A percentile compares a stretch with the other conserved stretches of the same genome.
These are phyloP conservation scores for Charaxes varanes DNA, from an alignment of 1,140 invertebrate genomes.

Conservation along the genomic window DNA sequence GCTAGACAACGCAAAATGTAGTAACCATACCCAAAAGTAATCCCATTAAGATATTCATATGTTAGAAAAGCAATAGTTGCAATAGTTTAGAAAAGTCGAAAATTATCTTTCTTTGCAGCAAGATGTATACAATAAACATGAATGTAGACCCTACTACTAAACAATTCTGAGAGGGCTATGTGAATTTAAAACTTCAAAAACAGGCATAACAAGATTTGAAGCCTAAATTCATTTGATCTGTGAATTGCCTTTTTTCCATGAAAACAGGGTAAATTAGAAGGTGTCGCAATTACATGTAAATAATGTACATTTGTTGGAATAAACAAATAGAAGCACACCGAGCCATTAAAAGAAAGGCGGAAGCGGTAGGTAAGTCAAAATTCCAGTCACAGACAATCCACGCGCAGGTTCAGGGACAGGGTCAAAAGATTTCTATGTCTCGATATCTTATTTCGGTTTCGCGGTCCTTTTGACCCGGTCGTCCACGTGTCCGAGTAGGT, in stretches of 20 bases:
- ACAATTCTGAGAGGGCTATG: no score
- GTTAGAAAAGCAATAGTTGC: no score
- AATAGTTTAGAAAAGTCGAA: no score
- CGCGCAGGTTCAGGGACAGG: slow-evolving; percentile 22
- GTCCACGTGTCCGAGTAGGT: slow-evolving; percentile 3
- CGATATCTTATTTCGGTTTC: background rate
- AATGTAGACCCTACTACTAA: no score
- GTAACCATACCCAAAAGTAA: no score
- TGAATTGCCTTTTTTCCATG: slow-evolving; percentile 11
- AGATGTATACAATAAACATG: no score
- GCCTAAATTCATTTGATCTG: no score
- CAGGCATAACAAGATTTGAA: no score
- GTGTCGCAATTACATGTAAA: slow-evolving; percentile 16
- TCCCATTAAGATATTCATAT: no score
- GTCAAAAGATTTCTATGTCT: slow-evolving; percentile 12
- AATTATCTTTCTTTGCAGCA: no score
- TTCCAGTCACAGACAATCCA: slow-evolving; percentile 58
- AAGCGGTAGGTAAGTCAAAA: slow-evolving; percentile 66
- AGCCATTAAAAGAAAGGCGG: slow-evolving; percentile 67
- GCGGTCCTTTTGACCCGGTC: slow-evolving; percentile 13
- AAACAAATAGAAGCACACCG: slow-evolving; percentile 68
- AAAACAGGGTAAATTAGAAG: slow-evolving; percentile 26
- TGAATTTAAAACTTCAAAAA: no score
- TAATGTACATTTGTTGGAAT: slow-evolving; percentile 35
- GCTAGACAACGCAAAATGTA: background rate